These are phyloP conservation scores for Lasioglossum zephyrum DNA, from an alignment of 2,888 invertebrate species.

Conservation along the genomic window DNA sequence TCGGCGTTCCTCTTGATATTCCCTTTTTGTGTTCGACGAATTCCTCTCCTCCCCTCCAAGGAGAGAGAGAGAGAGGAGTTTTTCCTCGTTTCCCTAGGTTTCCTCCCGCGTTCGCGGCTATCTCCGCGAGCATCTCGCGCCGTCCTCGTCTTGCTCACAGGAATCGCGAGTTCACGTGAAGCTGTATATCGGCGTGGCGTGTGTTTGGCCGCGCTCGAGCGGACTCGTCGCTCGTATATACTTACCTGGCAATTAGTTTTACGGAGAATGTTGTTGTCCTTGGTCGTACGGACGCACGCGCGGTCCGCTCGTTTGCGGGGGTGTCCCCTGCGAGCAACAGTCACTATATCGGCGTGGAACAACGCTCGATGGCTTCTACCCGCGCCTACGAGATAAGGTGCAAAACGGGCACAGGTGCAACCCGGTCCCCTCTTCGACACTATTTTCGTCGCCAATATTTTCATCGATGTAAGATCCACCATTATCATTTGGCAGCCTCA, in stretches of 20 bases:
- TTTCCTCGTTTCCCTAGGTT: slow-evolving; percentile 32
- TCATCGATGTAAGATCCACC: too few species aligned
- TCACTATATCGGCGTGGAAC: slow-evolving; percentile 50
- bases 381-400: slow-evolving; percentile 25
- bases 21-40: slow-evolving; percentile 21
- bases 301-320: slow-evolving; percentile 78
- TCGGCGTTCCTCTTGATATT: not conserved
- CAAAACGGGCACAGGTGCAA: slow-evolving; percentile 53
- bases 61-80: not conserved
- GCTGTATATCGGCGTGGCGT: slow-evolving; percentile 66
- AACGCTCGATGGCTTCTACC: slow-evolving; percentile 43
- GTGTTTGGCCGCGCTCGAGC: slow-evolving; percentile 68
- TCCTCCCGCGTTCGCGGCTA: slow-evolving; percentile 6
- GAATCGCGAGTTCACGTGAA: slow-evolving; percentile 37
- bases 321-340: slow-evolving; percentile 68
- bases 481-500: too few species aligned
- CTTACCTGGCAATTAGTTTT: slow-evolving; percentile 83
- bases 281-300: slow-evolving; percentile 76
- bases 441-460: not conserved
- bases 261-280: slow-evolving; percentile 83
- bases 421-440: not conserved
- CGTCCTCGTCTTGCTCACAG: slow-evolving; percentile 40
- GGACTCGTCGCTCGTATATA: slow-evolving; percentile 76
- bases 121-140: slow-evolving; percentile 45
- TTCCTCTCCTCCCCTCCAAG: not conserved